Conservation (phyloP, 2,888 invertebrate genomes). For the Laspeyria flexula region DNA sequence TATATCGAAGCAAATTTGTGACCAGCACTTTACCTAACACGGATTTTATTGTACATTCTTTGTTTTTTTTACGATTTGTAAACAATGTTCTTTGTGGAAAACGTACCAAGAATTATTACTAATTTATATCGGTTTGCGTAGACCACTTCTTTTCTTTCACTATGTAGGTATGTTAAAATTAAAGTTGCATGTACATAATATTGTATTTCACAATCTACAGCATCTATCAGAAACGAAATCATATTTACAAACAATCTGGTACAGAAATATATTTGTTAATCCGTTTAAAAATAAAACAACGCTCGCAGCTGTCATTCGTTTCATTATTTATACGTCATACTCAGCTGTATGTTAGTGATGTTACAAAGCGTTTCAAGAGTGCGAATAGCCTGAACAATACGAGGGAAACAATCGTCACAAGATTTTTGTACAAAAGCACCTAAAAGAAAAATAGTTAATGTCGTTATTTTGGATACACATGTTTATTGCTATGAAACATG, state of each 20-base stretch:
- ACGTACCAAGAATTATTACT: too few species aligned
- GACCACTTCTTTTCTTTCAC: too few species aligned
- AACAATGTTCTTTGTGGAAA: background rate
- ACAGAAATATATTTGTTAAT: too few species aligned
- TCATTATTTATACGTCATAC: conserved; percentile 4
- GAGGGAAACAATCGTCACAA: conserved; percentile 66
- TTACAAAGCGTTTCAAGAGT: conserved; percentile 21
- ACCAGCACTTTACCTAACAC: conserved; percentile 7
- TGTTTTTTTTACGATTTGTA: conserved; percentile 7
- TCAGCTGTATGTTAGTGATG: conserved; percentile 13
- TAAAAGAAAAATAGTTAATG: conserved; percentile 75
- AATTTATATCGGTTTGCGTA: too few species aligned
- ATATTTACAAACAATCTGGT: too few species aligned
- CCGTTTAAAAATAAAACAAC: background rate
- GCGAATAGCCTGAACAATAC: conserved; percentile 40
- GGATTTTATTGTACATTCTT: conserved; percentile 6
- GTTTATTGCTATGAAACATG: conserved; percentile 85
- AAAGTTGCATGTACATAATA: too few species aligned
- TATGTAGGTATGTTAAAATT: too few species aligned
- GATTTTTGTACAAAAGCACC: conserved; percentile 44
- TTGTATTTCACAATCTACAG: too few species aligned
- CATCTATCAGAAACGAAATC: too few species aligned
- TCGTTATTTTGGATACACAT: conserved; percentile 84
- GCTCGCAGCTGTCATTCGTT: background rate
- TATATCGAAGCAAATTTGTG: conserved; percentile 10